These are phyloP conservation scores for Nicator chloris DNA, from an alignment of 2,113 vertebrate species.

Conservation along the genomic window DNA sequence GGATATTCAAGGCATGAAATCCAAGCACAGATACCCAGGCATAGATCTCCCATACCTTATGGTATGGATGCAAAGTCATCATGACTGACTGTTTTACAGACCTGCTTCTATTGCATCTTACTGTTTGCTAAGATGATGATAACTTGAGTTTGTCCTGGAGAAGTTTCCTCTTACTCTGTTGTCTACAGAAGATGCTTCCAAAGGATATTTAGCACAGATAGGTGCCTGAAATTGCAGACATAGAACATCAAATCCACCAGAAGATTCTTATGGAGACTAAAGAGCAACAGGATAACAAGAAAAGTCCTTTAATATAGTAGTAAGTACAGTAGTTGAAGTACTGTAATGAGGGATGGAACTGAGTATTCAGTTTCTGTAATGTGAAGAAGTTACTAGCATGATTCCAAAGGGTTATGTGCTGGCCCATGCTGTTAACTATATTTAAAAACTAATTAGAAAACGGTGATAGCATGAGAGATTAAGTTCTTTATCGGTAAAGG, in stretches of 20 bases:
- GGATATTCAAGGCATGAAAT: neutral
- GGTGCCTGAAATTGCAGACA: neutral
- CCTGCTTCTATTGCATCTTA: neutral
- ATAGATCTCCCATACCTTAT: neutral
- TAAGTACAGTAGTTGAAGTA: neutral
- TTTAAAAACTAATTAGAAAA: neutral
- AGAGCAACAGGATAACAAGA: neutral
- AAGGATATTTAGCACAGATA: neutral
- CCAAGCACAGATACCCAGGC: neutral
- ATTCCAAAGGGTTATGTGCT: neutral
- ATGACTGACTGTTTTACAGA: neutral
- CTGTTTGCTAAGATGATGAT: neutral
- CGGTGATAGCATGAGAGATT: neutral
- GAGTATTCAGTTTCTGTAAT: neutral
- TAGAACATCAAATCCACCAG: neutral
- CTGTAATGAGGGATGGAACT: neutral
- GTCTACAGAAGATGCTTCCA: neutral
- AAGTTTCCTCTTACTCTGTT: neutral
- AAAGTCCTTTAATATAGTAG: neutral
- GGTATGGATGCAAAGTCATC: neutral
- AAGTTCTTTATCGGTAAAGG: neutral
- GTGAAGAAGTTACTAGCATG: neutral
- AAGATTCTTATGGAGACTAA: neutral
- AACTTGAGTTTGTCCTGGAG: neutral
- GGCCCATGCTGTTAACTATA: neutral